Base-by-base conservation (phyloP, 2,113 vertebrate genomes). In the Lamprotornis superbus region DNA sequence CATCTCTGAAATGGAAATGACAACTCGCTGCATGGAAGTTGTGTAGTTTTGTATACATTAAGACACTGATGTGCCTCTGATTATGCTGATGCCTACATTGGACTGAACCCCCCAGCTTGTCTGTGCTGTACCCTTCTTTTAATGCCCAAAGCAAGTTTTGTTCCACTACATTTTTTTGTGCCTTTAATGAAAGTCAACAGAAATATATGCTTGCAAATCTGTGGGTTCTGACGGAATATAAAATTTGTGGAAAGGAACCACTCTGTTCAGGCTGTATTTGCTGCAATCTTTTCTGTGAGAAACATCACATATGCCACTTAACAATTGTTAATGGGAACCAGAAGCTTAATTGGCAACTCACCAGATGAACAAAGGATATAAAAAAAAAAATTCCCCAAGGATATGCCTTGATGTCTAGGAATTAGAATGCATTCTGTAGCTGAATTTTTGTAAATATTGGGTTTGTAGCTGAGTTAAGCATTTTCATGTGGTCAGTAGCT, bases 341-440 rank as follows among this genome's bases (percentile, higher is more conserved):
- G 92, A 92, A 93, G 35, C 68, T 67, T 83, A 81, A 89, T 5
- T 93, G 80, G 76, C 88, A 94, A 55, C 64, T 96, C 67, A 83
- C 68, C 88, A 90, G 59, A 80, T 81, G 63, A 93, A 69, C 20
- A 83, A 87, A 85, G 37, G 28, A 53, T 85, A 53, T 64, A 6
- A 17, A 30, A 52, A 28, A 73, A 89, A 73, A 30, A 19, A 42
- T 50, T 95, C 47, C 33, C 59, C 42, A 52, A 64, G 39, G 50
- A 59, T 55, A 55, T 40, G 65, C 35, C 17, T 85, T 49, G 37
- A 53, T 57, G 80, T 40, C 15, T 69, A 39, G 53, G 59, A 87
- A 83, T 69, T 87, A 63, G 20, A 49, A 65, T 31, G 30, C 15
- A 55, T 73, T 85, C 53, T 64, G 21, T 1, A 10, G 22, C 37